Percentiles rank a stretch among this genome's conserved stretches.
These are phyloP conservation scores for Somateria mollissima DNA, from an alignment of 2,797 vertebrate species.

Conservation along the genomic window DNA sequence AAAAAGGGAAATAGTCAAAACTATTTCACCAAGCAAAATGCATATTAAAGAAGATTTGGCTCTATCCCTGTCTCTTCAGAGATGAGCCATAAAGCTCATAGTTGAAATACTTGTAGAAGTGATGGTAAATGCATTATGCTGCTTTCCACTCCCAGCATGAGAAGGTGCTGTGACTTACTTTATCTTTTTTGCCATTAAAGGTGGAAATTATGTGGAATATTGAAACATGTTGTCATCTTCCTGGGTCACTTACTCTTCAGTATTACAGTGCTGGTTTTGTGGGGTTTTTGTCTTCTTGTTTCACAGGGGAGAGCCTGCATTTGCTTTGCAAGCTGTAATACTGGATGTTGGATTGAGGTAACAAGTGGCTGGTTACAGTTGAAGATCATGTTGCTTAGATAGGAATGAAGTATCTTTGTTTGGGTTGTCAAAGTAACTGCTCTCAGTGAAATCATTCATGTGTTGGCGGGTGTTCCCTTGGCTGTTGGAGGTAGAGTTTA, in stretches of 20 bases:
- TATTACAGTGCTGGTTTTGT: background rate
- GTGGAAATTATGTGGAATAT: background rate
- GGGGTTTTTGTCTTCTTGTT: background rate
- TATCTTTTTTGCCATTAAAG: background rate
- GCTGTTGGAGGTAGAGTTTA: background rate
- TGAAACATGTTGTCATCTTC: background rate
- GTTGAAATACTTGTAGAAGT: background rate
- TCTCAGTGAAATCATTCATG: slow-evolving; percentile 43
- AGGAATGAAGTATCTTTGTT: slow-evolving; percentile 50
- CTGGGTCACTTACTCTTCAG: background rate
- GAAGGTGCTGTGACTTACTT: background rate
- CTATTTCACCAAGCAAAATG: slow-evolving; percentile 13
- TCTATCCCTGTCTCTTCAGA: background rate
- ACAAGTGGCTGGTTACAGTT: background rate
- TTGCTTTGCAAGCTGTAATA: background rate
- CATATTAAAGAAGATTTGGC: background rate
- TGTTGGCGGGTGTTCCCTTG: slow-evolving; percentile 3
- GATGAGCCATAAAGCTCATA: background rate
- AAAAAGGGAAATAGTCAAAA: slow-evolving; percentile 53
- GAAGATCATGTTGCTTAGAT: slow-evolving; percentile 2
- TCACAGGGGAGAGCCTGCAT: background rate
- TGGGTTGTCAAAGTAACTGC: slow-evolving; percentile 53
- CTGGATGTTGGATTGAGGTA: background rate
- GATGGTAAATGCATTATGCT: background rate
- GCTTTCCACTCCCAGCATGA: background rate